Evolutionary conservation across 2,888 invertebrate species (phyloP).

Genomic region (Polydrusus cervinus): DNA sequence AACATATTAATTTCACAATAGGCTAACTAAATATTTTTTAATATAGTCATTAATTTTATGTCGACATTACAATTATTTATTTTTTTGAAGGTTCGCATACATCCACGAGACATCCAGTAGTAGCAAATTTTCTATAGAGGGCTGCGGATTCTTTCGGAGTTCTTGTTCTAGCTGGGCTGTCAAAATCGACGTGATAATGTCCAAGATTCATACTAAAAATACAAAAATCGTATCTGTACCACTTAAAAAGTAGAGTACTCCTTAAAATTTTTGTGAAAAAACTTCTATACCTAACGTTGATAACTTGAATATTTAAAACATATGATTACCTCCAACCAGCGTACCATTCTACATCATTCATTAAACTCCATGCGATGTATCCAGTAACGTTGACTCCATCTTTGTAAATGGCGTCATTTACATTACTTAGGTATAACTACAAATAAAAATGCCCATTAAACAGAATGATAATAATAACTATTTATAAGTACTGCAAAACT

Average conservation of each 20-base stretch:
- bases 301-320: conserved; percentile 30
- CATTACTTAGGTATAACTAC: conserved; percentile 56
- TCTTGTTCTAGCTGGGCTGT: conserved; percentile 44
- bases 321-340: conserved; percentile 57
- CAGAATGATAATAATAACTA: not conserved
- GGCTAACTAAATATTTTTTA: too few relatives aligned
- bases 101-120: conserved; percentile 47
- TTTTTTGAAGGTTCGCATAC: conserved; percentile 16
- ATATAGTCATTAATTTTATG: too few relatives aligned
- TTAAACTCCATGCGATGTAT: conserved; percentile 59
- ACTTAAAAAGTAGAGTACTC: too few relatives aligned
- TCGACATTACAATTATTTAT: not conserved
- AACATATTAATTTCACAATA: too few relatives aligned
- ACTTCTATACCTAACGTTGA: too few relatives aligned
- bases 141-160: conserved; percentile 48
- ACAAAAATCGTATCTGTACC: not conserved
- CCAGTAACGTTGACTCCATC: conserved; percentile 58
- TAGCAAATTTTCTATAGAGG: conserved; percentile 41
- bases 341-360: conserved; percentile 61
- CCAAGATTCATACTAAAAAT: conserved; percentile 66
- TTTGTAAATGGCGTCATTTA: conserved; percentile 56
- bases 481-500: too few relatives aligned
- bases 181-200: conserved; percentile 53
- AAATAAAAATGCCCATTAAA: conserved; percentile 21
- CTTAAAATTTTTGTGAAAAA: too few relatives aligned